Evolutionary conservation across 2,113 vertebrate genomes (phyloP).

Genomic region (Pluvianellus socialis): DNA sequence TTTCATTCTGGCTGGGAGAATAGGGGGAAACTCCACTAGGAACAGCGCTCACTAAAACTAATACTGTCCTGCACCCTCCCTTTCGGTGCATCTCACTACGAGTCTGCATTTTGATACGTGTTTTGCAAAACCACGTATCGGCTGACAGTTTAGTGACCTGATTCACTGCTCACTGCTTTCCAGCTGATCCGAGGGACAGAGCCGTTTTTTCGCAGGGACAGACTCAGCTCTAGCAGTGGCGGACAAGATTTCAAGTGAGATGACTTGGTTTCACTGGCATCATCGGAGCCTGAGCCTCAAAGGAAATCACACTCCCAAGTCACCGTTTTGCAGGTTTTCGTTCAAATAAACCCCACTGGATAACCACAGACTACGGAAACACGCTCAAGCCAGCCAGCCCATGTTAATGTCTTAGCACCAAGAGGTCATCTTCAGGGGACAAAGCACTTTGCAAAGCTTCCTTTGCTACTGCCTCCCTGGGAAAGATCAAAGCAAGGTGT

Average conservation of each 20-base stretch:
- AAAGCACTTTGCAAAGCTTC: background rate
- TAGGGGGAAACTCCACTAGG: background rate
- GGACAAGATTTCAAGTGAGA: background rate
- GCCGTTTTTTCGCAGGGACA: background rate
- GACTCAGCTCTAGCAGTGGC: background rate
- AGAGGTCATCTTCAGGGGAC: background rate
- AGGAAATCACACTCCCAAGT: background rate
- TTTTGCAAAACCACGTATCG: background rate
- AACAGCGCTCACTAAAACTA: background rate
- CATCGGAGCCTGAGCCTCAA: background rate
- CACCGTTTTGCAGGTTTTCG: background rate
- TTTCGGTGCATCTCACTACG: background rate
- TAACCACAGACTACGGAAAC: background rate
- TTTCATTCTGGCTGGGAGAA: background rate
- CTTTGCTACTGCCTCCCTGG: background rate
- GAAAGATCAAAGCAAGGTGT: background rate
- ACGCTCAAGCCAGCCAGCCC: background rate
- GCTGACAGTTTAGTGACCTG: background rate
- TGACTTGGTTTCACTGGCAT: background rate
- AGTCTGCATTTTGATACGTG: fast-evolving
- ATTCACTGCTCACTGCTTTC: background rate
- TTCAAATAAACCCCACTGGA: background rate
- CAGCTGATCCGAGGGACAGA: background rate
- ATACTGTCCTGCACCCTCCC: background rate
- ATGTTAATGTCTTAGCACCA: background rate